phyloP scores from a whole-genome alignment of 2,113 vertebrate species.

The Nanger granti region DNA sequence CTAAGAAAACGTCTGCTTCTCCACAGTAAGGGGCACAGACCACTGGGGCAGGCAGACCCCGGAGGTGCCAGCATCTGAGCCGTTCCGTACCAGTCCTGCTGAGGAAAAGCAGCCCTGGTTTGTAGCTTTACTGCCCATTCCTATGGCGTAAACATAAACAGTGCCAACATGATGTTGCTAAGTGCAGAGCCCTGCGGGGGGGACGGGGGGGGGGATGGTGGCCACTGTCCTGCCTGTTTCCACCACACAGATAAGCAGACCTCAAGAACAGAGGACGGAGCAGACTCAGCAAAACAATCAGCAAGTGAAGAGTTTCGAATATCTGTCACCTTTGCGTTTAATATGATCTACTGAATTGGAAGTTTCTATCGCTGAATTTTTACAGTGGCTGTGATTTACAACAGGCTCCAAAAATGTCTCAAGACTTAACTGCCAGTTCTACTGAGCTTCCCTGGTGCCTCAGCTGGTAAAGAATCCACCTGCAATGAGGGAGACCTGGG shows the following conservation, averaged over 20 bases:
- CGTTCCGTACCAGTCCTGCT: rapidly evolving
- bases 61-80: rapidly evolving
- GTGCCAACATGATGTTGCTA: rapidly evolving
- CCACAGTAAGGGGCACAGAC: neutral
- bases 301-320: rapidly evolving
- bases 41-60: rapidly evolving
- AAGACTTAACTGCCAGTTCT: rapidly evolving
- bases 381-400: neutral
- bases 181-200: rapidly evolving
- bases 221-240: rapidly evolving
- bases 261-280: rapidly evolving
- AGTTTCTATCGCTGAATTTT: neutral
- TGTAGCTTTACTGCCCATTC: neutral
- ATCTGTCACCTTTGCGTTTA: rapidly evolving
- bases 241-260: rapidly evolving
- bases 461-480: neutral
- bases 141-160: rapidly evolving
- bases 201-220: rapidly evolving
- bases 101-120: rapidly evolving
- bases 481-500: neutral
- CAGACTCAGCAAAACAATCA: rapidly evolving
- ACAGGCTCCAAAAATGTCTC: neutral
- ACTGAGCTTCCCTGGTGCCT: neutral
- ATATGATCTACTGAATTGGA: neutral
- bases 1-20: rapidly evolving